Conservation (phyloP, 1,140 invertebrate species). For the Drusus annulatus region DNA sequence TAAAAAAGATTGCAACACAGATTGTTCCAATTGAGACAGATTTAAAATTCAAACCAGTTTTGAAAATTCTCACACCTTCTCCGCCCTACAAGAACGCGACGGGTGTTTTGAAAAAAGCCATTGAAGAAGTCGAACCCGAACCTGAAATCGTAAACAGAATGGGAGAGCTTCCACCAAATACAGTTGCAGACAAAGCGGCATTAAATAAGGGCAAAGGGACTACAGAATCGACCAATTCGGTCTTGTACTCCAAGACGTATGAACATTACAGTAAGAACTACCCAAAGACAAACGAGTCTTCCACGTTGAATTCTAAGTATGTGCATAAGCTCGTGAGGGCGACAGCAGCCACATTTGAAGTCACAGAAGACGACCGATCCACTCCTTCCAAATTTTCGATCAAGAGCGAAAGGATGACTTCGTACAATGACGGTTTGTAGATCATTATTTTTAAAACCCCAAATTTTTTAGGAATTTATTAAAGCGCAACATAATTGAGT, state of each 20-base stretch:
- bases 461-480: too few relatives aligned
- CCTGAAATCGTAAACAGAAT: not conserved
- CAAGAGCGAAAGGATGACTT: too few relatives aligned
- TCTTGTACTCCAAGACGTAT: not conserved
- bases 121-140: not conserved
- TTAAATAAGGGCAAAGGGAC: not conserved
- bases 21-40: not conserved
- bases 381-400: too few relatives aligned
- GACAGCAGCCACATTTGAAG: too few relatives aligned
- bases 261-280: conserved; percentile 20
- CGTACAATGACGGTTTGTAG: too few relatives aligned
- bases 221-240: not conserved
- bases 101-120: conserved; percentile 28
- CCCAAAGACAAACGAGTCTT: too few relatives aligned
- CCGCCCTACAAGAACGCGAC: conserved; percentile 39
- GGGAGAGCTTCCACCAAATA: not conserved
- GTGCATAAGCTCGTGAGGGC: too few relatives aligned
- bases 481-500: too few relatives aligned
- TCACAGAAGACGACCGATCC: too few relatives aligned
- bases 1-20: not conserved
- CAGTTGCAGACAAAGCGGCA: not conserved
- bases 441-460: too few relatives aligned
- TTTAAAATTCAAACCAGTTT: not conserved
- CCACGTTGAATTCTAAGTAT: too few relatives aligned
- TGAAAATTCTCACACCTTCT: conserved; percentile 25